phyloP scores from a whole-genome alignment of 2,888 invertebrate genomes.

The Zhengitettix transpicula region DNA sequence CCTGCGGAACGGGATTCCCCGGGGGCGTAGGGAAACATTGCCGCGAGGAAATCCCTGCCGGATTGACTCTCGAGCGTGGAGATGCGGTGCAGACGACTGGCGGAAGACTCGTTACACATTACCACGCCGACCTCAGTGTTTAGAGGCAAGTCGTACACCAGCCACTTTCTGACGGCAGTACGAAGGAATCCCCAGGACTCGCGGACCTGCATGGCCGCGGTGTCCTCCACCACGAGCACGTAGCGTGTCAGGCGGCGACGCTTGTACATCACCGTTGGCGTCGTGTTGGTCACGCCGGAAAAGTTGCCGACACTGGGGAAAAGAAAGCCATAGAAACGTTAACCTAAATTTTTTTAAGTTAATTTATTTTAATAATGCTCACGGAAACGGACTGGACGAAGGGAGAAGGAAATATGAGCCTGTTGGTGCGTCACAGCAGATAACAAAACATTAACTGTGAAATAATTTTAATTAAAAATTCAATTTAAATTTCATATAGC shows the following conservation, averaged over 20 bases:
- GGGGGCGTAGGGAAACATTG: constrained; percentile 33
- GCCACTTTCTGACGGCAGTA: constrained; percentile 39
- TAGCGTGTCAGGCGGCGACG: constrained; percentile 34
- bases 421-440: no score
- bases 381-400: no score
- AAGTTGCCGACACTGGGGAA: constrained; percentile 2
- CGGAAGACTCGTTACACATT: constrained; percentile 26
- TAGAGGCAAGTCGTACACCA: constrained; percentile 33
- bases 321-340: no score
- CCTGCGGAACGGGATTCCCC: constrained; percentile 31
- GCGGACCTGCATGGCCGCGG: constrained; percentile 35
- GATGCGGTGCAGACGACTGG: constrained; percentile 18
- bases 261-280: constrained; percentile 32
- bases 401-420: no score
- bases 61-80: constrained; percentile 23
- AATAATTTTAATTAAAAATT: no score
- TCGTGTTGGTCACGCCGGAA: constrained; percentile 22
- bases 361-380: no score
- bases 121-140: constrained; percentile 34
- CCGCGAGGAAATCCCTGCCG: constrained; percentile 27
- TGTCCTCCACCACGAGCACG: constrained; percentile 39
- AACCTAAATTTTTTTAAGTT: no score
- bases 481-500: no score
- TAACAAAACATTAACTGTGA: no score
- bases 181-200: constrained; percentile 40